Evolutionary conservation across 2,113 vertebrate genomes (phyloP).

Genomic region (Acinonyx jubatus): DNA sequence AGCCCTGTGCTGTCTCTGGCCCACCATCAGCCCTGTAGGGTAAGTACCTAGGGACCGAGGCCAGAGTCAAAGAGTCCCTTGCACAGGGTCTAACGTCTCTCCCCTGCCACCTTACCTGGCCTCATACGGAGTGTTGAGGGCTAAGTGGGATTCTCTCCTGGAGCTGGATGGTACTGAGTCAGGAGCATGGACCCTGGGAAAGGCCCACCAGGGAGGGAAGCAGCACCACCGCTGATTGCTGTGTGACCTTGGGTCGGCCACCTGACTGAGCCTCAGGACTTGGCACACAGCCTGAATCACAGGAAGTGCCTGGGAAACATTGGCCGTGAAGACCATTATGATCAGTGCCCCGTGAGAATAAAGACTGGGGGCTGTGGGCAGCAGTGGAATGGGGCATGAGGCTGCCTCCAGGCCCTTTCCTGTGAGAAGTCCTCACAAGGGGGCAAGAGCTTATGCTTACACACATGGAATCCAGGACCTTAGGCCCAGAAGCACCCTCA

Average conservation of each 20-base stretch:
- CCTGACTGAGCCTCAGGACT: not conserved
- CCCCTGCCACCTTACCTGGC: not conserved
- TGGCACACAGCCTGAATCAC: not conserved
- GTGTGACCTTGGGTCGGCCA: not conserved
- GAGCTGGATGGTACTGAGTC: not conserved
- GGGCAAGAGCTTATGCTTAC: not conserved
- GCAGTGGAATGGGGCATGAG: not conserved
- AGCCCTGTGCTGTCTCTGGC: not conserved
- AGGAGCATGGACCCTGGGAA: not conserved
- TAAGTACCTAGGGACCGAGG: not conserved
- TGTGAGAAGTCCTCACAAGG: not conserved
- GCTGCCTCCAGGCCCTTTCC: not conserved
- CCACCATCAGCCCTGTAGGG: not conserved
- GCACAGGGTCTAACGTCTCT: not conserved
- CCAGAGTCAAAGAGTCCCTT: not conserved
- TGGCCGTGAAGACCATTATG: not conserved
- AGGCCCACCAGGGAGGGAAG: not conserved
- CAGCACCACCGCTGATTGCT: not conserved
- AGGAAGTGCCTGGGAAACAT: not conserved
- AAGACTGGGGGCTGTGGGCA: not conserved
- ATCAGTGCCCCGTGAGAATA: not conserved
- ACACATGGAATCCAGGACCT: not conserved
- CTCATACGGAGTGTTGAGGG: fast-evolving
- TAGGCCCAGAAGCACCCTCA: not conserved
- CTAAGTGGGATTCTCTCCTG: not conserved